Base-by-base conservation (phyloP, 1,140 invertebrate genomes). In the Panagrolaimus sp. region DNA sequence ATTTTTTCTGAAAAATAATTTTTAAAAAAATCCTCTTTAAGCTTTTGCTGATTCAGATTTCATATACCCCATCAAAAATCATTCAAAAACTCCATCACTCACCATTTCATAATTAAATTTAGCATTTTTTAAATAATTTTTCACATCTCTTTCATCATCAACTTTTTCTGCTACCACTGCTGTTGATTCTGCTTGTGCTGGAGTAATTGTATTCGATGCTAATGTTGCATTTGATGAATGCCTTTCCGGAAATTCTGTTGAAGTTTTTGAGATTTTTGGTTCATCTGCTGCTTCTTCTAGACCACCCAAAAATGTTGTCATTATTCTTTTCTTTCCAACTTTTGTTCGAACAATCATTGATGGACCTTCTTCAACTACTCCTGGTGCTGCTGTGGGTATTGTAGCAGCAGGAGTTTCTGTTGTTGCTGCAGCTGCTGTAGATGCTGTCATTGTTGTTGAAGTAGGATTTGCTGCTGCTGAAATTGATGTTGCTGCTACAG, bases 111-210 rank as follows among this genome's bases (percentile, higher is more conserved):
- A 57, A 16, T 20, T 20, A 23, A 57, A 57, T 20, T 57, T 57
- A 20, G 20, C 27, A 57, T 11, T n/a, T 16, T 20, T 57, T 16
- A 57, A 25, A 57, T 57, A 57, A 20, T 57, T 20, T 27, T 57
- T 57, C n/a, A 57, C 11, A 57, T 57, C 51, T 11, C 20, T 27
- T 25, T 57, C 51, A n/a, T 57, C 51, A 20, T 57, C 51, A 57
- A 57, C 20, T 8, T 57, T 57, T 27, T 11, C 51, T 5, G 4
- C n/a, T 4, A 27, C n/a, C 9, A 16, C 51, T 20, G 51, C 20
- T 20, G 51, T 8, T 11, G 51, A 13, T 57, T 25, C 51, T 25
- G 51, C 20, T 57, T 57, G 20, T 20, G 14, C 51, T 11, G 51
- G 27, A 57, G n/a, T 27, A 11, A 3, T 20, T 5, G 20, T 11